These are phyloP conservation scores for Tragelaphus scriptus DNA, from an alignment of 2,113 vertebrate species.

Conservation along the genomic window DNA sequence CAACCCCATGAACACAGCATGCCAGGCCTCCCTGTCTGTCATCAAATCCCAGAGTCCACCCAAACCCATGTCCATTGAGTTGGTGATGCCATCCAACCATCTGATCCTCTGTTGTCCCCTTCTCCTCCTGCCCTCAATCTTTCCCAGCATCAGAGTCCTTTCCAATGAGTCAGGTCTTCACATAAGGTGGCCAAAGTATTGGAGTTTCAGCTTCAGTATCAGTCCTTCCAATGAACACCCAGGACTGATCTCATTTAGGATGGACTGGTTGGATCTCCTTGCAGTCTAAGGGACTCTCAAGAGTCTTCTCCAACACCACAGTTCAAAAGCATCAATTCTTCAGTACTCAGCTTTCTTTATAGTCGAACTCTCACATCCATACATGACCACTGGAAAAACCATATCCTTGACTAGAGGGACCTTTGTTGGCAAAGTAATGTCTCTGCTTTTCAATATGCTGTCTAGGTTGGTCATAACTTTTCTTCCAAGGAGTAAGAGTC, in stretches of 20 bases:
- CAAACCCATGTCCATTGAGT: not conserved
- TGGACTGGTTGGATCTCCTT: not conserved
- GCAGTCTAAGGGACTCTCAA: not conserved
- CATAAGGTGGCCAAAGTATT: not conserved
- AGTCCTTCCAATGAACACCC: not conserved
- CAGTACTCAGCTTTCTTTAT: accelerated
- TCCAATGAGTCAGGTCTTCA: not conserved
- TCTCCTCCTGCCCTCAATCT: not conserved
- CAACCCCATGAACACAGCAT: accelerated
- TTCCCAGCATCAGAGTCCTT: not conserved
- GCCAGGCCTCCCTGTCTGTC: not conserved
- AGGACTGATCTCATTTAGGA: not conserved
- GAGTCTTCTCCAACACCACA: not conserved
- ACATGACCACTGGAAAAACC: too few relatives aligned
- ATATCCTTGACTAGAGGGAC: too few relatives aligned
- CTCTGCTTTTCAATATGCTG: too few relatives aligned
- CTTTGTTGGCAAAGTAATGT: too few relatives aligned
- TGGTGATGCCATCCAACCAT: not conserved
- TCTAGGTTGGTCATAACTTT: too few relatives aligned
- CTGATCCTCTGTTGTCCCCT: not conserved
- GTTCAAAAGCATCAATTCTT: not conserved
- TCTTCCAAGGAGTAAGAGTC: too few relatives aligned
- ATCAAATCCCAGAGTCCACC: not conserved
- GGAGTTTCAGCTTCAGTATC: not conserved
- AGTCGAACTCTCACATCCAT: not conserved